phyloP scores from a whole-genome alignment of 1,140 invertebrate species.

The Macrocentrus cingulum region DNA sequence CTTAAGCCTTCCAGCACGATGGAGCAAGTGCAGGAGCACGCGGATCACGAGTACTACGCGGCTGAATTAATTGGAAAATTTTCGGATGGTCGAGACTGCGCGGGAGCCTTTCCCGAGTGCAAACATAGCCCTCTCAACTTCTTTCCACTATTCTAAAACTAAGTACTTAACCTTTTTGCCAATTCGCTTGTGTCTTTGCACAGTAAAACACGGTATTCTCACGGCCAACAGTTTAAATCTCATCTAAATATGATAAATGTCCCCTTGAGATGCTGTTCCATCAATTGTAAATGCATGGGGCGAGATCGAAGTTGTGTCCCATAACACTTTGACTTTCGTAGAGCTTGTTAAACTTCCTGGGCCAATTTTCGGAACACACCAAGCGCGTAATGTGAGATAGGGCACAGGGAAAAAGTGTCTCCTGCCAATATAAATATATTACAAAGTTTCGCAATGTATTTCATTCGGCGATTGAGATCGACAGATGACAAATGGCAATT shows the following conservation, averaged over 20 bases:
- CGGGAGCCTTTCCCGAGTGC: conserved; percentile 65
- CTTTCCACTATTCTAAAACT: conserved; percentile 54
- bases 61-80: conserved; percentile 66
- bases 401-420: background rate
- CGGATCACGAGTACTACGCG: conserved; percentile 69
- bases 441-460: too few species aligned
- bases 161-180: too few species aligned
- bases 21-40: conserved; percentile 64
- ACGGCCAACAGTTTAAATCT: too few species aligned
- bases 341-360: conserved; percentile 31
- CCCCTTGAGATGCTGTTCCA: too few species aligned
- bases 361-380: conserved; percentile 13
- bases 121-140: conserved; percentile 63
- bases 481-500: too few species aligned
- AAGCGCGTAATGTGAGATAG: too few species aligned
- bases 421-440: background rate
- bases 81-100: conserved; percentile 59
- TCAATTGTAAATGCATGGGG: background rate
- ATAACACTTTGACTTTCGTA: conserved; percentile 7
- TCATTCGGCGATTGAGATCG: too few species aligned
- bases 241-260: too few species aligned
- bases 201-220: too few species aligned
- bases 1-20: conserved; percentile 69
- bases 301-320: background rate
- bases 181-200: background rate